Evolutionary conservation across 2,888 invertebrate genomes (phyloP), one percentile per base, ranked within the genome.

Genomic region (Eupithecia subfuscata): DNA sequence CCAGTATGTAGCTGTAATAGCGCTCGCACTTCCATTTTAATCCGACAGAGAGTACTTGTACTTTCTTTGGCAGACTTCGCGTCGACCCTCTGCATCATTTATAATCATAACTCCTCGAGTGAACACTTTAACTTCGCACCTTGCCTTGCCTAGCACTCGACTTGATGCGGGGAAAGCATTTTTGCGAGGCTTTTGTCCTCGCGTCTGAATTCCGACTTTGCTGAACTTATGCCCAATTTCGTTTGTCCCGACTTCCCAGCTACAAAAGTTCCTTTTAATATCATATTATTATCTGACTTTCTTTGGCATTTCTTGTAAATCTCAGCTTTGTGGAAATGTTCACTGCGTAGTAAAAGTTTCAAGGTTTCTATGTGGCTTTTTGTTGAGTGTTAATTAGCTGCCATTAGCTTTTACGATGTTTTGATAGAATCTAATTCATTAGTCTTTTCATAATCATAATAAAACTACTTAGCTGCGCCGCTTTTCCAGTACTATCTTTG

Each of bases 31-130:
- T 82, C 84, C 82, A 85, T 88, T 88, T 88, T 84, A 84, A 85
- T 86, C 84, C 83, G 75, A 71, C 76, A 82, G 82, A 85, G 84
- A 84, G 56, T 70, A 70, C 52, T 75, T 43, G 83, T 84, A 82
- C 83, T 81, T 81, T 81, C 82, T 85, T 86, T 84, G 43, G 48
- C 68, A 48, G 68, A 37, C 84, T 87, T 85, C 84, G 82, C 84
- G 80, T 84, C 84, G 82, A 84, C 85, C 86, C 85, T 86, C 84
- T 91, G 89, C 88, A 90, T 90, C 88, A 90, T 92, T 91, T 90
- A 91, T 90, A 89, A 90, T 90, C 89, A 89, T 89, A 90, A 90
- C 89, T 89, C 83, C 84, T 84, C 84, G 83, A 86, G 84, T 81
- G 86, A 86, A 86, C 88, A 85, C 88, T 90, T 88, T 86, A 88